These are phyloP conservation scores for Oxyteleia sp. DNA, from an alignment of 2,888 invertebrate species.

Conservation along the genomic window DNA sequence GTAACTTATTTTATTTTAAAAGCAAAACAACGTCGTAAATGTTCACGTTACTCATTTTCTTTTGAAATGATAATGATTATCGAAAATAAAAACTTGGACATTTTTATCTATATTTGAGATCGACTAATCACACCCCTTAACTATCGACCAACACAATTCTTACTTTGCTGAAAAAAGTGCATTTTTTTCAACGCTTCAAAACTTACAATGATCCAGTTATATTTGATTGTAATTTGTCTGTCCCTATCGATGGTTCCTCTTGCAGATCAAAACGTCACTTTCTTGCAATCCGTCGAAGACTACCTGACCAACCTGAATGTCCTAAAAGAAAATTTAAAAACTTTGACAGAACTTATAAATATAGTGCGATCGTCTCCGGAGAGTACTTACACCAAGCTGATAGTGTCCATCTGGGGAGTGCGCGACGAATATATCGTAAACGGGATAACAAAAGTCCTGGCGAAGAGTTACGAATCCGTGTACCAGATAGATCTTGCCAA, in stretches of 20 bases:
- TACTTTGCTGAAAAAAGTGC: too few relatives aligned
- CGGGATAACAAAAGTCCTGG: background rate
- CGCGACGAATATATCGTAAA: background rate
- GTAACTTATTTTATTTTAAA: too few relatives aligned
- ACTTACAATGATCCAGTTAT: slow-evolving; percentile 3
- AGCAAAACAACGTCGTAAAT: background rate
- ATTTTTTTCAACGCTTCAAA: too few relatives aligned
- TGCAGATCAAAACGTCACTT: background rate
- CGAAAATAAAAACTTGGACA: background rate
- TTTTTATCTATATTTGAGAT: background rate
- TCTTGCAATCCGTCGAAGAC: background rate
- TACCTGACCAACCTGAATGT: background rate
- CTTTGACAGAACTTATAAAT: background rate
- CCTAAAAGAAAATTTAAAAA: background rate
- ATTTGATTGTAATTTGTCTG: slow-evolving; percentile 2
- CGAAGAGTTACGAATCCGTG: background rate
- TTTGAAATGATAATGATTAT: background rate
- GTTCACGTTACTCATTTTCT: background rate
- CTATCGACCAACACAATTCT: too few relatives aligned
- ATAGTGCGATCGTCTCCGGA: background rate
- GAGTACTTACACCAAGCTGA: background rate
- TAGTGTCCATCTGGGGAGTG: background rate
- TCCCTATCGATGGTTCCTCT: background rate
- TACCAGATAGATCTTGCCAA: slow-evolving; percentile 6
- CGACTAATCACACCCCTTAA: background rate